phyloP scores from a whole-genome alignment of 2,888 invertebrate species.

The Dryomyza anilis region DNA sequence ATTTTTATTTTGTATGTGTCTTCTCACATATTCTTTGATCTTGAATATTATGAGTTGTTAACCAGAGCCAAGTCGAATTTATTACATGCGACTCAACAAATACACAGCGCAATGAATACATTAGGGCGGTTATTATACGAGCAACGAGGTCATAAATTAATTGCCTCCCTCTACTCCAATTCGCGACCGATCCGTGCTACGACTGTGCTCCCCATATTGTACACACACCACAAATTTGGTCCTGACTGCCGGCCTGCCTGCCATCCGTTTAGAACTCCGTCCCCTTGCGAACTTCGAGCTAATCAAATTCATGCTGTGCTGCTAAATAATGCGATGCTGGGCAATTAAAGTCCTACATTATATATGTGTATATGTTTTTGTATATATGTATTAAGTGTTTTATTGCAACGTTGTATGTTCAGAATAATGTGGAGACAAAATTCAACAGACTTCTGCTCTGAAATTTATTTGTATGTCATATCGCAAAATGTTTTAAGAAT shows the following conservation, averaged over 20 bases:
- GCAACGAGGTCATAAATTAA: slow-evolving; percentile 43
- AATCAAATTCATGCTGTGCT: slow-evolving; percentile 8
- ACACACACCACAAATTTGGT: no score
- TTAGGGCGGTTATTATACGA: slow-evolving; percentile 28
- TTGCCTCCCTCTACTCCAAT: slow-evolving; percentile 33
- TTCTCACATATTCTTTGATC: no score
- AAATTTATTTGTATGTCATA: no score
- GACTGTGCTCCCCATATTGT: no score
- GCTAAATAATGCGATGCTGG: not conserved
- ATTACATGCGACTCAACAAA: no score
- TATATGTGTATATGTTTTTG: no score
- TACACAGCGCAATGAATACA: not conserved
- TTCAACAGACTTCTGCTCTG: no score
- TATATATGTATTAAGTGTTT: not conserved
- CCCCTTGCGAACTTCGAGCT: not conserved
- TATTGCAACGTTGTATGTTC: not conserved
- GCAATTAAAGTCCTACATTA: no score
- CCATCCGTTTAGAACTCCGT: slow-evolving; percentile 14
- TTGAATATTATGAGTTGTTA: no score
- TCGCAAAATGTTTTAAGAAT: not conserved
- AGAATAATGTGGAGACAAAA: not conserved
- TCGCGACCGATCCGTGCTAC: not conserved
- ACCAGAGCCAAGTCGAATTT: no score
- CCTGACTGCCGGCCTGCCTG: no score
- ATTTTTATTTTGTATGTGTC: no score